phyloP scores from a whole-genome alignment of 1,140 invertebrate species.

The Pemphigus obesinymphae region DNA sequence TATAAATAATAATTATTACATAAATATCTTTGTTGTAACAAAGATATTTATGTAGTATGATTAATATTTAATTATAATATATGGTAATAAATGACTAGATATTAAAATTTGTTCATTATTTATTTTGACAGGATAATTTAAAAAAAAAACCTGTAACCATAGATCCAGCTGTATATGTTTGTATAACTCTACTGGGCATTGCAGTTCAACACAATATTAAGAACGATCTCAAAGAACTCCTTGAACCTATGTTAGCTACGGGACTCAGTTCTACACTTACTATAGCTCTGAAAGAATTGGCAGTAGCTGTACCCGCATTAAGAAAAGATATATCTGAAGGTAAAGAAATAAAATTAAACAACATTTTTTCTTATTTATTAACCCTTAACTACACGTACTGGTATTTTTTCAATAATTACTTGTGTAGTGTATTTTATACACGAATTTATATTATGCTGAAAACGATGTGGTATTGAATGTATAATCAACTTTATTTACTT shows the following conservation, averaged over 20 bases:
- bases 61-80: background rate
- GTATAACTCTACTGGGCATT: constrained; percentile 86
- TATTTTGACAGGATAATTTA: constrained; percentile 55
- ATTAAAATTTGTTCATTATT: background rate
- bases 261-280: constrained; percentile 86
- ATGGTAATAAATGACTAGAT: background rate
- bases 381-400: no score
- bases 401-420: no score
- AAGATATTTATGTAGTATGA: background rate
- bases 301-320: constrained; percentile 78
- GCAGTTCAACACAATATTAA: constrained; percentile 71
- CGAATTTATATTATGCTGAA: no score
- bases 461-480: no score
- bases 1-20: background rate
- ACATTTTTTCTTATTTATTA: no score
- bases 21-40: background rate
- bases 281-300: constrained; percentile 83
- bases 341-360: constrained; percentile 69
- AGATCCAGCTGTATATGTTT: constrained; percentile 89
- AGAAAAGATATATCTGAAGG: constrained; percentile 90
- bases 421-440: no score
- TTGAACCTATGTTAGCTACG: constrained; percentile 88
- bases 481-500: no score
- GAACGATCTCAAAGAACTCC: constrained; percentile 72
- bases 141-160: constrained; percentile 63